These are phyloP conservation scores for Macquaria ambigua DNA, from an alignment of 2,113 vertebrate genomes.

Conservation along the genomic window DNA sequence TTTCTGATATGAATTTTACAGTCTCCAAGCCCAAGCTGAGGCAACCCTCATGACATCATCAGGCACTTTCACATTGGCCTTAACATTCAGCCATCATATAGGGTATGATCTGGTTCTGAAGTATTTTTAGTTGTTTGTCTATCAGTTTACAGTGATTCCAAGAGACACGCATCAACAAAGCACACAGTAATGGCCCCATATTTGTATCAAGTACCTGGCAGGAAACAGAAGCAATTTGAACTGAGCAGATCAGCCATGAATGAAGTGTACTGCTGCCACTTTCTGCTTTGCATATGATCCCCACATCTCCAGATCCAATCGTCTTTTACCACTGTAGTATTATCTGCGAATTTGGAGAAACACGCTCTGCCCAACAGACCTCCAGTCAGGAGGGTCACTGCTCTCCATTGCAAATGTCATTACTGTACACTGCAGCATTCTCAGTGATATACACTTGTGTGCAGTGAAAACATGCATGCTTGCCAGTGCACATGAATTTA, in stretches of 20 bases:
- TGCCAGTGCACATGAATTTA: slow-evolving; percentile 29
- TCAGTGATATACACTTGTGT: slow-evolving; percentile 8
- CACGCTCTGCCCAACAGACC: slow-evolving; percentile 10
- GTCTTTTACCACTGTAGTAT: neutral
- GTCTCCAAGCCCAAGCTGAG: no score
- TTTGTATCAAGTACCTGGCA: neutral
- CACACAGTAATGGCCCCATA: neutral
- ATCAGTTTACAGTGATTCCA: neutral
- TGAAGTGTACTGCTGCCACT: neutral
- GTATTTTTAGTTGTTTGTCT: neutral
- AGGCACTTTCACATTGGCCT: no score
- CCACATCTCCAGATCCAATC: slow-evolving; percentile 36
- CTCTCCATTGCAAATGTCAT: slow-evolving; percentile 57
- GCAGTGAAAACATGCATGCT: slow-evolving; percentile 26
- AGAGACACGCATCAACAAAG: neutral
- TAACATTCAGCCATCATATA: neutral
- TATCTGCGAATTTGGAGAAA: slow-evolving; percentile 30
- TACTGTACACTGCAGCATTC: slow-evolving; percentile 24
- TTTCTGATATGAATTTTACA: no score
- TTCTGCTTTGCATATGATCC: slow-evolving; percentile 12
- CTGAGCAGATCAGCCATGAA: slow-evolving; percentile 6
- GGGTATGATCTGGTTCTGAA: neutral
- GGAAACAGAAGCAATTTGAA: slow-evolving; percentile 8
- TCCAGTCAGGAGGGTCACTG: slow-evolving; percentile 20
- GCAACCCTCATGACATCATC: no score